A percentile compares a stretch with the other conserved stretches of the same genome.
Conservation (phyloP, 2,113 vertebrate species). For the Pundamilia nyererei region DNA sequence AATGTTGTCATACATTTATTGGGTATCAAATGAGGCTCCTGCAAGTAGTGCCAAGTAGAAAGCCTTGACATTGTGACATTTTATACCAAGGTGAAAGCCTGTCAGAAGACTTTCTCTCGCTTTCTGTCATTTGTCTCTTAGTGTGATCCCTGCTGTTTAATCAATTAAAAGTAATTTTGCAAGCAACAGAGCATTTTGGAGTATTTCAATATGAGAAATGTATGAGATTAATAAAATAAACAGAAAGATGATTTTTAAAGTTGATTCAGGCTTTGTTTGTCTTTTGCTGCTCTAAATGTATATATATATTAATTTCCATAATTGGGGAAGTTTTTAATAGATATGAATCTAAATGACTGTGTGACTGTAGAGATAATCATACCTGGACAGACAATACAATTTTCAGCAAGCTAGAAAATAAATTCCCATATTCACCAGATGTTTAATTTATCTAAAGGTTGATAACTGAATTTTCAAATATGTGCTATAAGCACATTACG, state of each 20-base stretch:
- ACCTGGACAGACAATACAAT: conserved; percentile 18
- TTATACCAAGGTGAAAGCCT: conserved; percentile 31
- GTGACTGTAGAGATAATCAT: conserved; percentile 26
- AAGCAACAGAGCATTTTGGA: neutral
- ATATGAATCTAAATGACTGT: conserved; percentile 37
- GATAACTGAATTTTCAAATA: conserved; percentile 29
- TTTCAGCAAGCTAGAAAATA: conserved; percentile 11
- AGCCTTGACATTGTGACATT: conserved; percentile 56
- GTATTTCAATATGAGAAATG: neutral
- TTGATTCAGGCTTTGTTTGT: neutral
- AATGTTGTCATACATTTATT: conserved; percentile 65
- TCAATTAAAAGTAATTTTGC: conserved; percentile 52
- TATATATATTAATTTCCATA: neutral
- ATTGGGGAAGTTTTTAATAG: conserved; percentile 14
- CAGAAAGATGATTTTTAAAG: neutral
- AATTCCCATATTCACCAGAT: conserved; percentile 27
- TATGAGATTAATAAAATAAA: neutral
- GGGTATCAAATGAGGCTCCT: conserved; percentile 48
- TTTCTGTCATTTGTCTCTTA: neutral
- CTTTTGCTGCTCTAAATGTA: neutral
- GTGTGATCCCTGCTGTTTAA: conserved; percentile 43
- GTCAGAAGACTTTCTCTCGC: neutral
- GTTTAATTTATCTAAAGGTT: conserved; percentile 14
- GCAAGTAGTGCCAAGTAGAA: neutral
- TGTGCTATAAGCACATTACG: conserved; percentile 19